phyloP scores from a whole-genome alignment of 2,888 invertebrate species.

The Acheta domesticus region DNA sequence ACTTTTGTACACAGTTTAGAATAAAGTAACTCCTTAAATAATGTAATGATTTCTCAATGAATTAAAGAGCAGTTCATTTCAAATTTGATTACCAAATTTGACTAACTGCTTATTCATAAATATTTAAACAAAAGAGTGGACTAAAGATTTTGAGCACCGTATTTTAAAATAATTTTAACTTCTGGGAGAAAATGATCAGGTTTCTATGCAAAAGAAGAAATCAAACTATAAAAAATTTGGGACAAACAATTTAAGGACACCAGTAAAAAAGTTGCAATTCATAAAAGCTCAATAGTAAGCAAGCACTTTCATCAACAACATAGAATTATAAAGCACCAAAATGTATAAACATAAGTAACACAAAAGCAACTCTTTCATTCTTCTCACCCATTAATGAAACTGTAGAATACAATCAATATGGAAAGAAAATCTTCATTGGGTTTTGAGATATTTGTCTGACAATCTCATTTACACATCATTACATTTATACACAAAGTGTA shows the following conservation, averaged over 20 bases:
- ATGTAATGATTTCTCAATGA: no score
- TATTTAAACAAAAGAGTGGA: no score
- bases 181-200: no score
- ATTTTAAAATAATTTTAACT: no score
- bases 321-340: conserved; percentile 1
- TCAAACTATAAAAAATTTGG: background rate
- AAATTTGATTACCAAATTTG: background rate
- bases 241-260: background rate
- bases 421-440: background rate
- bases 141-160: no score
- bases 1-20: no score
- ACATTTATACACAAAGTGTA: background rate
- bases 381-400: background rate
- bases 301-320: background rate
- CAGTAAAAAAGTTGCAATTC: conserved; percentile 3
- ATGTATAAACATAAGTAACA: background rate
- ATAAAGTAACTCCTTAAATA: no score
- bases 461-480: background rate
- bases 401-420: no score
- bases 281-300: background rate
- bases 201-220: background rate
- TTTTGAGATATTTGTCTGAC: background rate
- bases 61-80: background rate
- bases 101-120: background rate
- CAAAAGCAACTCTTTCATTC: background rate